Base-by-base conservation (phyloP, 1,140 invertebrate species). In the Chymomyza costata region DNA sequence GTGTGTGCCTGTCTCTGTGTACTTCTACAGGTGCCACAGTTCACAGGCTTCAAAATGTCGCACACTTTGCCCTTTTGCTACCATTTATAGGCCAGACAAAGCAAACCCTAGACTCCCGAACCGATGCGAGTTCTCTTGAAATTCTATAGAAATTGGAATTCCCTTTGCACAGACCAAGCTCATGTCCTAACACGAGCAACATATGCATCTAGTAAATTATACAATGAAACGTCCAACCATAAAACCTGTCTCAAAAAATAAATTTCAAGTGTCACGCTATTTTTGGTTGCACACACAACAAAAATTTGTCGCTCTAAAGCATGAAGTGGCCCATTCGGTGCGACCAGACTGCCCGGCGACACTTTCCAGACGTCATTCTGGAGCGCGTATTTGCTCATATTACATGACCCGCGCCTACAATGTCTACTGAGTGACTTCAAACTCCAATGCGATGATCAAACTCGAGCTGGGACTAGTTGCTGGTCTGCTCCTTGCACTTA, bases 181-280 rank as follows among this genome's bases (percentile, higher is more conserved):
- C 21, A 18, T 11, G n/a, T 31, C 5, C 15, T 40, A 46, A 47
- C 5, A 51, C 38, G 47, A 57, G 39, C 46, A 63, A 63, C 66
- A 80, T 71, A 63, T 78, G 73, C 73, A 73, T 56, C 49, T 66
- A 68, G 59, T 80, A 80, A 80, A 80, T 80, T 78, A 78, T 55
- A 55, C 53, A 63, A 60, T 60, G 43, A 67, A n/a, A 44, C 59
- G 66, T 53, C 49, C 66, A 73, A 78, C 71, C 73, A 71, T 80
- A 52, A 80, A 67, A 78, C 71, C 73, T 80, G 67, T 67, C 64
- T 49, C 65, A 44, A 13, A 18, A n/a, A 41, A 47, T 45, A n/a
- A 49, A 76, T 59, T 64, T 71, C 73, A 78, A 78, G 71, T 78
- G 71, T 78, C 71, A 78, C 66, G 73, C 57, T 78, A 78, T 78